Evolutionary conservation across 35 echinoderm and acorn worm genomes (phyloP).

Genomic region (Patiria miniata): DNA sequence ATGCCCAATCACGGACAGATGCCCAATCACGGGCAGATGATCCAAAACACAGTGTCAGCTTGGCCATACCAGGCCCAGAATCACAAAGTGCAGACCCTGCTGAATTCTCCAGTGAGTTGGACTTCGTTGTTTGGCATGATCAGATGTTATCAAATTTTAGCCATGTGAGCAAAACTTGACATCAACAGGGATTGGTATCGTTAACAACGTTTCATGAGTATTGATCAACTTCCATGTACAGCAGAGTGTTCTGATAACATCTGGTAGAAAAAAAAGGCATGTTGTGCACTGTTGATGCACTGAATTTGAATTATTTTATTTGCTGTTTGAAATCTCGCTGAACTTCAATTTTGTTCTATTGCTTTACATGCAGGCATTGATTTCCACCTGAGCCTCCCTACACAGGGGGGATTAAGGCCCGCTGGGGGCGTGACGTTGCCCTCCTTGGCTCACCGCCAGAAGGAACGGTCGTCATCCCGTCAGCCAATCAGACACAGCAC

Average conservation of each 20-base stretch:
- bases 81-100: slow-evolving; percentile 27
- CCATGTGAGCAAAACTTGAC: neutral
- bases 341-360: too few relatives aligned
- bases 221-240: too few relatives aligned
- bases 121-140: neutral
- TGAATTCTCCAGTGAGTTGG: slow-evolving; percentile 19
- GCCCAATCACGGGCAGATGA: neutral
- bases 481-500: slow-evolving; percentile 53
- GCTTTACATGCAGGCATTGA: slow-evolving; percentile 3
- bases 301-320: too few relatives aligned
- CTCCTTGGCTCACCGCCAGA: slow-evolving; percentile 1
- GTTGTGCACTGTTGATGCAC: too few relatives aligned
- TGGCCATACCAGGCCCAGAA: neutral
- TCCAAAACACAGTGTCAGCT: neutral
- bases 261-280: too few relatives aligned
- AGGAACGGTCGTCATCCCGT: neutral
- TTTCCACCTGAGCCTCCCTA: slow-evolving; percentile 58
- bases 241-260: too few relatives aligned
- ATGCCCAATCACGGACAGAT: neutral
- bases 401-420: slow-evolving; percentile 42
- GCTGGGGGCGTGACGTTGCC: slow-evolving; percentile 13
- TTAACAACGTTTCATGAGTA: too few relatives aligned
- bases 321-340: too few relatives aligned
- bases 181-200: too few relatives aligned
- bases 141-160: neutral